Conservation (phyloP, 2,888 invertebrate genomes). For the Drosophila mimica region DNA sequence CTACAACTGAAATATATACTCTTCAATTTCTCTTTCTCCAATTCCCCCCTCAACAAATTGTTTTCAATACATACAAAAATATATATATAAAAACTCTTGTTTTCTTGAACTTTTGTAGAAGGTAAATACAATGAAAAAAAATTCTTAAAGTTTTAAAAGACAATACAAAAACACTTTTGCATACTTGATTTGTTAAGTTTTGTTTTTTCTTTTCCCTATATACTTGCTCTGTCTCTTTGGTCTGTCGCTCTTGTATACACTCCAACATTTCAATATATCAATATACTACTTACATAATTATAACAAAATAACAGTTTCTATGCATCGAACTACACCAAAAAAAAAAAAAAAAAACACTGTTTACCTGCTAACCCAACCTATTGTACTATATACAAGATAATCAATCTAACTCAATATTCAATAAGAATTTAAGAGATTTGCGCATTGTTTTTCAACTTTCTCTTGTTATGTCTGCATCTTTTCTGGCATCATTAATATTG, state of each 20-base stretch:
- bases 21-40: slow-evolving; percentile 80
- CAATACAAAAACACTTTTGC: slow-evolving; percentile 62
- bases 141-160: slow-evolving; percentile 57
- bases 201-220: slow-evolving; percentile 47
- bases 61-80: slow-evolving; percentile 64
- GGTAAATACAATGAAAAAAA: slow-evolving; percentile 82
- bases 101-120: slow-evolving; percentile 85
- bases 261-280: slow-evolving; percentile 33
- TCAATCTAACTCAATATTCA: slow-evolving; percentile 23
- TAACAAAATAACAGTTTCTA: slow-evolving; percentile 27
- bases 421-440: slow-evolving; percentile 21
- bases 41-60: slow-evolving; percentile 67
- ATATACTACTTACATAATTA: slow-evolving; percentile 31
- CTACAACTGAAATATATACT: slow-evolving; percentile 68
- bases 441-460: slow-evolving; percentile 35
- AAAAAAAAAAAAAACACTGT: slow-evolving; percentile 3
- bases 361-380: slow-evolving; percentile 17
- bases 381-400: slow-evolving; percentile 36
- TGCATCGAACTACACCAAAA: slow-evolving; percentile 42
- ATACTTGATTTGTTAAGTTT: slow-evolving; percentile 51
- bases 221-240: slow-evolving; percentile 63
- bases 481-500: slow-evolving; percentile 82
- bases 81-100: slow-evolving; percentile 74
- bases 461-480: slow-evolving; percentile 69
- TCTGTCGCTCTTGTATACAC: slow-evolving; percentile 68